A percentile compares a stretch with the other conserved stretches of the same genome.
Conservation (phyloP, 2,888 invertebrate species). For the Acrobasis repandana region DNA sequence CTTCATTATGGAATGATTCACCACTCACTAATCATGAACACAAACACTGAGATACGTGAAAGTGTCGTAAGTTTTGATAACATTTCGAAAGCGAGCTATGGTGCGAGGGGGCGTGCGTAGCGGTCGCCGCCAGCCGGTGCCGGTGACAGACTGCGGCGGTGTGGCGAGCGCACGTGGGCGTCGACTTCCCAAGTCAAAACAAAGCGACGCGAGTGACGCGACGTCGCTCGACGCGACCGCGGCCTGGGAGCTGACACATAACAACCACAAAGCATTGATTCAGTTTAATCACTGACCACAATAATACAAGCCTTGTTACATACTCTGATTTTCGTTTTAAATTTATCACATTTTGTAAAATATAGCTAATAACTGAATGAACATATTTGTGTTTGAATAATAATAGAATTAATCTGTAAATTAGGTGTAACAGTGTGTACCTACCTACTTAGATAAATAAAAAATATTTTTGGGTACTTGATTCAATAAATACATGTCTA, state of each 20-base stretch:
- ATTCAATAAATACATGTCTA: no score
- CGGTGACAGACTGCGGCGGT: constrained; percentile 64
- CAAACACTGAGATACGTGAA: constrained; percentile 38
- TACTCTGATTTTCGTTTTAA: neutral
- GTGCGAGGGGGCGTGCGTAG: constrained; percentile 37
- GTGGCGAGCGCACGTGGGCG: constrained; percentile 61
- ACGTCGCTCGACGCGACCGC: constrained; percentile 3
- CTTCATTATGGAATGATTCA: constrained; percentile 58
- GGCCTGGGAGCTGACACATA: neutral
- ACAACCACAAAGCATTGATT: constrained; percentile 18
- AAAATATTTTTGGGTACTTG: no score
- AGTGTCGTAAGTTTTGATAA: constrained; percentile 47
- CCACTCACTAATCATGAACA: constrained; percentile 46
- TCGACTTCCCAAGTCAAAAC: constrained; percentile 51
- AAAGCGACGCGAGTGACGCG: constrained; percentile 41
- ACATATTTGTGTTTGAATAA: neutral
- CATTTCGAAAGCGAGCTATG: constrained; percentile 52
- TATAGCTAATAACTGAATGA: neutral
- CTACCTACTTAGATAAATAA: no score
- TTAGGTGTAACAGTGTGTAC: no score
- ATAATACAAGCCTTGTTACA: neutral
- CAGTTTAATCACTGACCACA: constrained; percentile 16
- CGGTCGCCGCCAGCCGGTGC: constrained; percentile 56
- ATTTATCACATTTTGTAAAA: neutral
- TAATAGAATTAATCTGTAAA: no score